Base-by-base conservation (phyloP, 2,888 invertebrate species). In the Itoplectis maculator region DNA sequence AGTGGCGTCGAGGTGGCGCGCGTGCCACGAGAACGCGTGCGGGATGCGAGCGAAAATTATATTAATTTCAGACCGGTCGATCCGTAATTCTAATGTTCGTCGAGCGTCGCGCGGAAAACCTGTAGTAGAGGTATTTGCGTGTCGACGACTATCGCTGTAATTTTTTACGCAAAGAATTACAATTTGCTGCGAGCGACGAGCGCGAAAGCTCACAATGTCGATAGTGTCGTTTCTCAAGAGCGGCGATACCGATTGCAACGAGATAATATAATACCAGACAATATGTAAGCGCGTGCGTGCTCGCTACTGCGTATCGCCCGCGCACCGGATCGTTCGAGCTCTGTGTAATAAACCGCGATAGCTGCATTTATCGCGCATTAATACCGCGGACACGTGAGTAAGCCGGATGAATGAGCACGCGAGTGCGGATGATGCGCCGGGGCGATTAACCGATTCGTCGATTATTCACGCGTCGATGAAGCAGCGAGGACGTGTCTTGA, bases 261-360 rank as follows among this genome's bases (percentile, higher is more conserved):
- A 45, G 65, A 45, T 65, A 40, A n/a, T 65, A 65, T 9, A 0
- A 8, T 0, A 0, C 8, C 13, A 6, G 6, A 18, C 13, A 54
- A 7, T 47, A 7, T n/a, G n/a, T n/a, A n/a, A 37, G 18, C n/a
- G 29, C 35, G 35, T 29, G 35, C 35, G n/a, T 18, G 61, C 15
- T 61, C 37, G 37, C 15, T 18, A 6, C 7, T 13, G 42, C 37
- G 35, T 66, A 54, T 75, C 51, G 51, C 35, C n/a, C 51, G 49
- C 35, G 20, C 51, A 45, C 69, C 61, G 77, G 37, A n/a, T n/a
- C n/a, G 61, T 68, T 29, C 29, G 29, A 5, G 29, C 29, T n/a
- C n/a, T 5, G 29, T 66, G 61, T 72, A 61, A 81, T 77, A 73
- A 73, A 66, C 29, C 61, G 73, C 51, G 81, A 63, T 72, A 68